Percentiles rank a stretch among this genome's conserved stretches.
Evolutionary conservation across 2,113 vertebrate species (phyloP).

Genomic region (Pterocles gutturalis): DNA sequence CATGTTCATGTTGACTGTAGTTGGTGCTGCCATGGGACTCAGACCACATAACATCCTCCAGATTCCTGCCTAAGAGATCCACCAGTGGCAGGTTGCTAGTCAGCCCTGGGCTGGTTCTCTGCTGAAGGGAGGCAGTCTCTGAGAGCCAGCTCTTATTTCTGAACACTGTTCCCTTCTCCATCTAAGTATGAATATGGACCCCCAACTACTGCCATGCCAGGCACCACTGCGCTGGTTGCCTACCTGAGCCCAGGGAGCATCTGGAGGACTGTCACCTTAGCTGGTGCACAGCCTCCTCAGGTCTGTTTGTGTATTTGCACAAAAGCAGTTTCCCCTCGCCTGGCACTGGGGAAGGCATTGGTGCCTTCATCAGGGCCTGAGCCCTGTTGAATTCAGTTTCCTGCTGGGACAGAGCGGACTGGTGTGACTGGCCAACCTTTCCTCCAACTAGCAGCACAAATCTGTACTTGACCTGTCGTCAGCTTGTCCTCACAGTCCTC

Average conservation of each 20-base stretch:
- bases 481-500: background rate
- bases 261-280: background rate
- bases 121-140: background rate
- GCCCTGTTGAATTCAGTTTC: background rate
- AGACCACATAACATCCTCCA: background rate
- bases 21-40: accelerated
- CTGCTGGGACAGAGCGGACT: background rate
- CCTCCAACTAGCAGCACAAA: background rate
- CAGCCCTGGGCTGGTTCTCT: background rate
- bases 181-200: too few species aligned
- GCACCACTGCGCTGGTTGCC: background rate
- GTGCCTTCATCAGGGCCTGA: background rate
- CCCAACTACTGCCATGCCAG: background rate
- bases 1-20: accelerated
- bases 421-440: background rate
- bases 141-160: background rate
- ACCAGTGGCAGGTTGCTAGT: accelerated
- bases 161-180: background rate
- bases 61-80: background rate
- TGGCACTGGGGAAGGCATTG: background rate
- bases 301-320: background rate
- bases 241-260: background rate
- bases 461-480: background rate
- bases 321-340: background rate
- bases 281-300: background rate